Evolutionary conservation across 2,888 invertebrate species (phyloP), one percentile per base, ranked within the genome.

Genomic region (Argyresthia goedartella): DNA sequence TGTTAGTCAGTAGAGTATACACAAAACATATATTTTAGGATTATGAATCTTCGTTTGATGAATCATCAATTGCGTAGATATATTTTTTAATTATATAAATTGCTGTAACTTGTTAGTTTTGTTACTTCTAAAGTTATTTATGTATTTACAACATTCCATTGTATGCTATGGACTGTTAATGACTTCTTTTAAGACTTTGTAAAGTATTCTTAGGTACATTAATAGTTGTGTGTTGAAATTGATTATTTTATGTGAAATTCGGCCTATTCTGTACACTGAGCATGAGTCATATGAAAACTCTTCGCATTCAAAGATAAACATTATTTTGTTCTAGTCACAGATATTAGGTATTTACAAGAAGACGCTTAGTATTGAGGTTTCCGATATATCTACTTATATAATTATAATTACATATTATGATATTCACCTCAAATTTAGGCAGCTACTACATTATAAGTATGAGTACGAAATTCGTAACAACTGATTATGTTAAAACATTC

Each of bases 1-100:
- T 85, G 73, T 81, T 86, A 86, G 84, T 77, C 76, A 69, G 76
- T 86, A 85, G 82, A 74, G 71, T 74, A 73, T 81, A 80, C 80
- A 81, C 73, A 80, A 78, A 72, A 73, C 13, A 44, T 44, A 76
- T 76, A 76, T 75, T 81, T 79, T 81, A 81, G 79, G 74, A 65
- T 72, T 63, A 64, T 71, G 74, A 73, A 69, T 69, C 73, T 80
- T 82, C 66, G 73, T 85, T 81, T 81, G 70, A 73, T 73, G 65
- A 75, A 75, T 44, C 25, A 46, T 33, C 36, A 48, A 48, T 14
- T 35, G n/a, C 13, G 25, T 25, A 44, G 8, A 13, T 44, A 14
- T 8, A 16, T 46, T 46, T 46, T 13, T 2, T 39, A 6, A 39
- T 6, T 13, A 43, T 25, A 25, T 25, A 25, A 25, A 25, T 25